phyloP scores from a whole-genome alignment of 2,113 vertebrate species.

The Epinephelus cyanopodus region DNA sequence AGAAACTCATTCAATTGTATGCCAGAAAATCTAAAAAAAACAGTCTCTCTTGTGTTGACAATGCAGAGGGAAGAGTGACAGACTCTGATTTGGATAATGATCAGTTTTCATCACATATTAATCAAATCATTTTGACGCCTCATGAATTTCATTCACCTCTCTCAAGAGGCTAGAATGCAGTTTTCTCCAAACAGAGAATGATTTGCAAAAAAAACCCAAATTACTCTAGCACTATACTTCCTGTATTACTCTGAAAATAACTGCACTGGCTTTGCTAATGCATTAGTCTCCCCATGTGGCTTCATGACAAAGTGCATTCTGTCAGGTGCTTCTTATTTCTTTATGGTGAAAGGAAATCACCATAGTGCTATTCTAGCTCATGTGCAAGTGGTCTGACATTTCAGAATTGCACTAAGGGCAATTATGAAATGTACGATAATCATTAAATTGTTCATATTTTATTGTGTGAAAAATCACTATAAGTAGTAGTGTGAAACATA shows the following conservation, averaged over 20 bases:
- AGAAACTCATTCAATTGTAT: too few relatives aligned
- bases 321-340: not conserved
- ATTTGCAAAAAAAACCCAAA: constrained; percentile 46
- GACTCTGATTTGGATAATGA: constrained; percentile 54
- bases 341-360: not conserved
- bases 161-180: constrained; percentile 25
- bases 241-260: constrained; percentile 8
- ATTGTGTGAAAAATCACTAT: not conserved
- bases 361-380: too few relatives aligned
- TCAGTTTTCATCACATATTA: constrained; percentile 52
- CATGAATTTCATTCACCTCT: constrained; percentile 36
- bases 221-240: not conserved
- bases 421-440: not conserved
- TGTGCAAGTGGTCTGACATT: constrained; percentile 14
- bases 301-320: not conserved
- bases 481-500: not conserved
- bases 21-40: not conserved
- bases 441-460: not conserved
- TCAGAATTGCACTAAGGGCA: not conserved
- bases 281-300: not conserved
- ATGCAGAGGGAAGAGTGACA: constrained; percentile 29
- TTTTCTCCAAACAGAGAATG: constrained; percentile 44
- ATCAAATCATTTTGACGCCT: constrained; percentile 51
- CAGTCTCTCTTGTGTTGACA: not conserved
- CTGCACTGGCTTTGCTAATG: not conserved